These are phyloP conservation scores for Momotus momota DNA, from an alignment of 2,797 vertebrate species.

Conservation along the genomic window DNA sequence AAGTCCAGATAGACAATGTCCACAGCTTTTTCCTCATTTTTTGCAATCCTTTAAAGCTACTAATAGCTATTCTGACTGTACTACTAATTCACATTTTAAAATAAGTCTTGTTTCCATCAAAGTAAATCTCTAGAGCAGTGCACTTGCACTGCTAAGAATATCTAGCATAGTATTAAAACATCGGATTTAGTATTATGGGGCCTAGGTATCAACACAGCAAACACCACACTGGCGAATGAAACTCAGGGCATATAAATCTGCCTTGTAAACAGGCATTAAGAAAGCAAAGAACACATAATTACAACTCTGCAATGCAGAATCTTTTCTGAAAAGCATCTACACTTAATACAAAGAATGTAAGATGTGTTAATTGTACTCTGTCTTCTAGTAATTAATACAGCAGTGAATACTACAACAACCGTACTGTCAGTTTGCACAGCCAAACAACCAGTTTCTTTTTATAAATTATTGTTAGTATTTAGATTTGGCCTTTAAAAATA, in stretches of 20 bases:
- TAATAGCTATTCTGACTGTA: not conserved
- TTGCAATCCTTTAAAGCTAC: constrained; percentile 15
- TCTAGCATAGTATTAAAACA: constrained; percentile 4
- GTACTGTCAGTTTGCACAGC: constrained; percentile 22
- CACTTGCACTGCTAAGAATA: not conserved
- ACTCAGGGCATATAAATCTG: not conserved
- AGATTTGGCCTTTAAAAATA: constrained; percentile 38
- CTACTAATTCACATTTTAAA: not conserved
- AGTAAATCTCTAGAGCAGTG: not conserved
- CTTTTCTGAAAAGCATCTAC: constrained; percentile 59
- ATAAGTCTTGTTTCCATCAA: constrained; percentile 7
- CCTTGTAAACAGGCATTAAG: constrained; percentile 49
- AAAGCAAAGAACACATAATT: constrained; percentile 54
- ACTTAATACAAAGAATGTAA: constrained; percentile 39
- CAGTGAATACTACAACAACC: constrained; percentile 38
- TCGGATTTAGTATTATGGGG: not conserved
- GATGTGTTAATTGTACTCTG: constrained; percentile 61
- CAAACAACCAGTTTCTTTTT: constrained; percentile 68
- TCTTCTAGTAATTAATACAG: constrained; percentile 59
- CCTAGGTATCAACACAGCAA: not conserved
- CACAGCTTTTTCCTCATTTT: not conserved
- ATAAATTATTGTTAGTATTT: constrained; percentile 51
- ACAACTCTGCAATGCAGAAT: constrained; percentile 19
- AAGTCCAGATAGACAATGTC: too few species aligned
- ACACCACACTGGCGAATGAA: not conserved